Conservation (phyloP, 2,113 vertebrate species). For the Podarcis raffonei region DNA sequence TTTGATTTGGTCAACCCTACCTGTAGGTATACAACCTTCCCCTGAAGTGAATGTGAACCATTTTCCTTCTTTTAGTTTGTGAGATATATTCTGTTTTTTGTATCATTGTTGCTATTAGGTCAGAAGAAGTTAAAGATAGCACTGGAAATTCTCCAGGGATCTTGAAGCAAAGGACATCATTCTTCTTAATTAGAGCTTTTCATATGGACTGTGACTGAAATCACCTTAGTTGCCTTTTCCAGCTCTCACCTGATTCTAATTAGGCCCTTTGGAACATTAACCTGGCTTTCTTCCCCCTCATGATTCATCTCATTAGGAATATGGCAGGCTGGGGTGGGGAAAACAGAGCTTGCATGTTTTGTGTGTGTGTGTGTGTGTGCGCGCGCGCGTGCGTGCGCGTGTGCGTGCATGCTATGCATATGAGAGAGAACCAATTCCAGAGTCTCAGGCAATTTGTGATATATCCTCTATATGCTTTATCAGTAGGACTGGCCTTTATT, state of each 20-base stretch:
- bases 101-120: slow-evolving; percentile 62
- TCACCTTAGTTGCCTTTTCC: slow-evolving; percentile 83
- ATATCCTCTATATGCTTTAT: not conserved
- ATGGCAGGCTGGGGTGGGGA: slow-evolving; percentile 45
- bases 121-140: slow-evolving; percentile 78
- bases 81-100: slow-evolving; percentile 48
- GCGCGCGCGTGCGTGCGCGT: too few species aligned
- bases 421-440: not conserved
- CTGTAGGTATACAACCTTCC: too few species aligned
- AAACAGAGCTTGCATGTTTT: slow-evolving; percentile 68
- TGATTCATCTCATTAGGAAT: slow-evolving; percentile 88
- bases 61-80: slow-evolving; percentile 31
- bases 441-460: not conserved
- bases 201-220: slow-evolving; percentile 85
- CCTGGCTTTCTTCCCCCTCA: slow-evolving; percentile 76
- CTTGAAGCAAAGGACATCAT: slow-evolving; percentile 90
- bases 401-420: too few species aligned
- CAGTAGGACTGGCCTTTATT: not conserved
- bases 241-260: slow-evolving; percentile 92
- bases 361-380: slow-evolving; percentile 20
- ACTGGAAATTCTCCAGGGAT: slow-evolving; percentile 75
- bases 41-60: not conserved
- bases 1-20: too few species aligned
- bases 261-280: slow-evolving; percentile 93
- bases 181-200: slow-evolving; percentile 94